Base-by-base conservation (phyloP, 2,113 vertebrate species). In the Aspiorhynchus laticeps region DNA sequence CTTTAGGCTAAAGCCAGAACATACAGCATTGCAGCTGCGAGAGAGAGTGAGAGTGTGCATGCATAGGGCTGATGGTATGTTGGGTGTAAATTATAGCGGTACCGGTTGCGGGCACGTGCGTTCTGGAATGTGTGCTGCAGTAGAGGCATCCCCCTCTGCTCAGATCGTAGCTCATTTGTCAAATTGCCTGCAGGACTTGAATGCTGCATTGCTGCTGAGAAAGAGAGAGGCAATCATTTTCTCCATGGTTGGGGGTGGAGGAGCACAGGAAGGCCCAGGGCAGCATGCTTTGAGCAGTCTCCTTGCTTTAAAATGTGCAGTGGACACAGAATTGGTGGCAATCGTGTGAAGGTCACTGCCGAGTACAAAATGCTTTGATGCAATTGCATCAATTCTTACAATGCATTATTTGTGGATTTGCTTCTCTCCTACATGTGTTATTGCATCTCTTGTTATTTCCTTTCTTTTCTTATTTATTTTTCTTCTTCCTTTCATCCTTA, bases 201-300 rank as follows among this genome's bases (percentile, higher is more conserved):
- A 91, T 95, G 94, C 93, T 94, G 95, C 95, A 95, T 94, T 95
- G 94, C 94, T 95, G 93, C 92, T 95, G 93, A 93, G 90, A 94
- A 93, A 92, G 90, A 92, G 89, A 86, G 90, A 91, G 87, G 91
- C 88, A 91, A 93, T 92, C 91, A 87, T 90, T 85, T 90, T 90
- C 88, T 91, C 87, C 91, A 93, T 91, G 93, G 92, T 91, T 89
- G 11, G 63, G 80, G 81, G 67, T 85, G 90, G 92, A 91, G 91
- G 85, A 91, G 91, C 89, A 88, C 93, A 93, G 92, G 94, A 93
- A 91, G 92, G 59, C 87, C 79, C 5, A 48, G 31, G 38, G 71
- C 76, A 81, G 80, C 48, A 19, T 79, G 63, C 46, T 1, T 88
- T 88, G 38, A 85, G 87, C 87, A 88, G 90, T 87, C 91, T 93